These are phyloP conservation scores for Trichogramma evanescens DNA, from an alignment of 2,888 invertebrate genomes.

Conservation along the genomic window DNA sequence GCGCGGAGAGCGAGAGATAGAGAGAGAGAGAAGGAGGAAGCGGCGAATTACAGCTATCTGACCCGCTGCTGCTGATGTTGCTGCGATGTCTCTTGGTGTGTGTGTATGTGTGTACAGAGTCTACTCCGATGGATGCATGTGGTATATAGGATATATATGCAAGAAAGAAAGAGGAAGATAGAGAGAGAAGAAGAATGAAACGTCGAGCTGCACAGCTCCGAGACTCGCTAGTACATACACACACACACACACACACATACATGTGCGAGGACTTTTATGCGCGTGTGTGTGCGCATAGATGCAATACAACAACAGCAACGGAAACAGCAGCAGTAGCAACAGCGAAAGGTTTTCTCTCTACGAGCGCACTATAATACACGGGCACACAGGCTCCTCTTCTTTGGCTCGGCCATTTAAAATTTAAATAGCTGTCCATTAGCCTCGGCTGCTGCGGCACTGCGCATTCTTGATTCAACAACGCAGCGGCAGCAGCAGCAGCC, in stretches of 20 bases:
- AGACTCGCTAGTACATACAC: too few relatives aligned
- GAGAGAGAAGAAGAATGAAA: neutral
- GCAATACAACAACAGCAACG: too few relatives aligned
- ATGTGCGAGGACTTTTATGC: too few relatives aligned
- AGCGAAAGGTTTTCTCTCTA: conserved; percentile 30
- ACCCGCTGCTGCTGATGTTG: conserved; percentile 20
- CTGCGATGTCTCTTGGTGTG: conserved; percentile 17
- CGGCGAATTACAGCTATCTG: conserved; percentile 36
- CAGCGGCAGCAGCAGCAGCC: neutral
- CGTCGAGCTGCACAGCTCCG: too few relatives aligned
- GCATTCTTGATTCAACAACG: neutral
- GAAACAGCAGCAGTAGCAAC: too few relatives aligned
- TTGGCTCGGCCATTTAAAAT: conserved; percentile 34
- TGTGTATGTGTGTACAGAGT: conserved; percentile 10
- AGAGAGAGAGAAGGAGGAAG: conserved; percentile 21
- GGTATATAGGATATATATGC: neutral
- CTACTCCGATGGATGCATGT: neutral
- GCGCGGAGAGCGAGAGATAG: neutral
- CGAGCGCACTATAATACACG: neutral
- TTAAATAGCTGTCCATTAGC: conserved; percentile 34
- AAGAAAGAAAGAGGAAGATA: neutral
- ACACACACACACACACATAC: too few relatives aligned
- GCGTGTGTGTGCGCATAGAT: too few relatives aligned
- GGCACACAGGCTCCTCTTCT: neutral
- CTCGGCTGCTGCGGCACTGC: conserved; percentile 17